Evolutionary conservation across 1,140 invertebrate species (phyloP).

Genomic region (Polyergus mexicanus): DNA sequence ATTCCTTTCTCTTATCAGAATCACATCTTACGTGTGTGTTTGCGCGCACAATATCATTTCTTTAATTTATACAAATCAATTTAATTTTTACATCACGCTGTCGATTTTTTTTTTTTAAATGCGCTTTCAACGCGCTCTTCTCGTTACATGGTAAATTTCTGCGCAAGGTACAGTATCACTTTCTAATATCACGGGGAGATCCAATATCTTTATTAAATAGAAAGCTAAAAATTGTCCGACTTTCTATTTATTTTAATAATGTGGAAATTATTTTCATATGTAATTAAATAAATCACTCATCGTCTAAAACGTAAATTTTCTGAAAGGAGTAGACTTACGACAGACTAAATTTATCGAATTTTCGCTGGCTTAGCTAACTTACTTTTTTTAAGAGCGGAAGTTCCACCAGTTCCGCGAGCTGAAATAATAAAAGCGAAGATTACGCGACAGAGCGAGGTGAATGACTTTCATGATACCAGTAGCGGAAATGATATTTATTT

Average conservation of each 20-base stretch:
- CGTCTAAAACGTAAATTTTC: conserved; percentile 49
- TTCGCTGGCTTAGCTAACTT: conserved; percentile 3
- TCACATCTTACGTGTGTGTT: background rate
- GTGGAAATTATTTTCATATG: conserved; percentile 20
- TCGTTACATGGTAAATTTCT: background rate
- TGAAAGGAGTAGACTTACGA: conserved; percentile 5
- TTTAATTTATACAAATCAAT: background rate
- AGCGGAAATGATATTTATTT: conserved; percentile 55
- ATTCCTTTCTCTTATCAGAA: background rate
- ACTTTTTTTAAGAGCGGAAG: conserved; percentile 40
- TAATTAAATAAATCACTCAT: background rate
- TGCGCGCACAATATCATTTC: background rate
- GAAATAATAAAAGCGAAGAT: conserved; percentile 39
- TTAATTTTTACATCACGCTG: background rate
- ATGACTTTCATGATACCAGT: conserved; percentile 45
- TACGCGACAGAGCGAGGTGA: background rate
- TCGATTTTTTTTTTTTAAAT: conserved; percentile 9
- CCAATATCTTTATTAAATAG: conserved; percentile 58
- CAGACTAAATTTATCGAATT: conserved; percentile 8
- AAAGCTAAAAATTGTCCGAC: conserved; percentile 69
- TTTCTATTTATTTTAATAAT: conserved; percentile 62
- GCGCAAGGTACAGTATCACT: conserved; percentile 19
- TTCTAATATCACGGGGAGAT: conserved; percentile 51
- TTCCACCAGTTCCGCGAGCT: conserved; percentile 29
- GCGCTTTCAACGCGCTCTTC: background rate